phyloP scores from a whole-genome alignment of 1,140 invertebrate genomes.

The Aradophagus sp. region DNA sequence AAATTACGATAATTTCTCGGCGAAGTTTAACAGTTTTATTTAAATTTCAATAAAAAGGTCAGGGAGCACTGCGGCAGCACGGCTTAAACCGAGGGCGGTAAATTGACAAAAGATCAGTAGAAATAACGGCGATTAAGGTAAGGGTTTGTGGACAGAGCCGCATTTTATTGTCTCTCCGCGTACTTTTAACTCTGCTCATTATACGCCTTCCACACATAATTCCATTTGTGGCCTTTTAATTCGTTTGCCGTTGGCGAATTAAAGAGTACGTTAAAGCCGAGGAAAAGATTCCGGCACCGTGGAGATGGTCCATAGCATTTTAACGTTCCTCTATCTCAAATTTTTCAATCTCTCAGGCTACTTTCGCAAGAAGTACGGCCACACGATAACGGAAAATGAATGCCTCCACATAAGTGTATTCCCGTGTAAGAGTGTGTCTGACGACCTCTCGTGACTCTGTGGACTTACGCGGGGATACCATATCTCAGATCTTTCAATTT shows the following conservation, averaged over 20 bases:
- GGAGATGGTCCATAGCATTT: constrained; percentile 45
- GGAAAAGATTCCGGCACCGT: constrained; percentile 28
- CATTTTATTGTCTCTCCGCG: no score
- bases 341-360: constrained; percentile 65
- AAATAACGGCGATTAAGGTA: no score
- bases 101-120: no score
- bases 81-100: no score
- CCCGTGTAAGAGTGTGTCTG: constrained; percentile 66
- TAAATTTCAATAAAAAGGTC: no score
- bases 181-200: constrained; percentile 42
- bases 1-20: no score
- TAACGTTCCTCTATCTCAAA: constrained; percentile 64
- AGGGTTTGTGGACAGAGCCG: no score
- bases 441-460: constrained; percentile 67
- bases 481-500: constrained; percentile 72
- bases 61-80: no score
- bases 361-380: constrained; percentile 56
- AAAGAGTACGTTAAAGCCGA: constrained; percentile 32
- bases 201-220: constrained; percentile 35
- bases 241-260: constrained; percentile 26
- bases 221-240: constrained; percentile 21
- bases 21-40: no score
- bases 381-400: constrained; percentile 69
- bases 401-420: constrained; percentile 69
- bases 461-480: constrained; percentile 41